phyloP scores from a whole-genome alignment of 1,140 invertebrate species.

The Megalonaias nervosa region DNA sequence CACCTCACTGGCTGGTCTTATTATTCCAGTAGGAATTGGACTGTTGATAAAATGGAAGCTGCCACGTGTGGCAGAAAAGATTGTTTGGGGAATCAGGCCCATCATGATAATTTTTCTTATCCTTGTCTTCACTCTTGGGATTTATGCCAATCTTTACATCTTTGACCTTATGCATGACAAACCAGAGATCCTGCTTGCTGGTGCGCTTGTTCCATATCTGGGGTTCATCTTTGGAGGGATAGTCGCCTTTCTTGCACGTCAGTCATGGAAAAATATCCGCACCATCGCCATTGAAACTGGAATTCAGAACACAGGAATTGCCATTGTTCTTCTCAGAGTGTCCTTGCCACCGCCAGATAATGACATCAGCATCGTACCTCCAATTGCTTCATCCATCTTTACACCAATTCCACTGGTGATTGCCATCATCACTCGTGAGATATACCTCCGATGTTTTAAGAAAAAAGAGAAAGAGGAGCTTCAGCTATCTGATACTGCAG shows the following conservation, averaged over 20 bases:
- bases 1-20: constrained; percentile 81
- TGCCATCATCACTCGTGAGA: constrained; percentile 38
- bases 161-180: constrained; percentile 82
- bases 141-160: constrained; percentile 92
- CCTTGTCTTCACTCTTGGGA: constrained; percentile 93
- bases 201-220: constrained; percentile 87
- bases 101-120: constrained; percentile 88
- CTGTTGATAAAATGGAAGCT: constrained; percentile 75
- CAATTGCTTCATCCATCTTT: constrained; percentile 85
- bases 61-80: constrained; percentile 71
- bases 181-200: constrained; percentile 79
- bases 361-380: constrained; percentile 69
- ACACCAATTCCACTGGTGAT: constrained; percentile 86
- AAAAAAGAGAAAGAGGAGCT: constrained; percentile 29
- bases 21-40: constrained; percentile 88
- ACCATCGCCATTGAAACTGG: constrained; percentile 74
- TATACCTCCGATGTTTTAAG: constrained; percentile 38
- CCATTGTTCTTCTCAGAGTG: constrained; percentile 70
- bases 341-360: constrained; percentile 72
- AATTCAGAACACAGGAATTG: constrained; percentile 73
- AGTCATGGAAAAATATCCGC: constrained; percentile 62
- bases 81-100: constrained; percentile 71
- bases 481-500: neutral
- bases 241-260: constrained; percentile 47
- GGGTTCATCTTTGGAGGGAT: constrained; percentile 85